phyloP scores from a whole-genome alignment of 2,113 vertebrate species.

The Crotophaga sulcirostris region DNA sequence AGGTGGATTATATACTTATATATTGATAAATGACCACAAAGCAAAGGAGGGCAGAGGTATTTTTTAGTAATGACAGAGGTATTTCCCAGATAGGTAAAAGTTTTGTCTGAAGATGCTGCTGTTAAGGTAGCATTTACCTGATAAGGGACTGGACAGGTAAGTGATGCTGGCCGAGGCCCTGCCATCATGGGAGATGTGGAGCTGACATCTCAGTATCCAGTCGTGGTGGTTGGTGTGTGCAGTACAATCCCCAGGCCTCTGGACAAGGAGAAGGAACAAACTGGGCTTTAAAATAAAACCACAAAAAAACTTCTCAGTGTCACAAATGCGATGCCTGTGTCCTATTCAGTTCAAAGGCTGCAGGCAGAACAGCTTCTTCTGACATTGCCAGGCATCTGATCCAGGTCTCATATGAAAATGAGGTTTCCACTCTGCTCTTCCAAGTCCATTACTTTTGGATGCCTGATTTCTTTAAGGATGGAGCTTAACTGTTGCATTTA shows the following conservation, averaged over 20 bases:
- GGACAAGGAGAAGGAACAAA: background rate
- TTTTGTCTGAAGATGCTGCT: background rate
- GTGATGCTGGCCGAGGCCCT: background rate
- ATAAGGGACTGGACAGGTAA: fast-evolving
- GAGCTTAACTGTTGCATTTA: background rate
- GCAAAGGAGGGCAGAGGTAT: background rate
- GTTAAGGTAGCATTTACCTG: background rate
- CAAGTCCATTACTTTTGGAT: background rate
- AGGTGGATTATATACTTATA: background rate
- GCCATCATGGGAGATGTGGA: background rate
- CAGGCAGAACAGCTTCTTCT: background rate
- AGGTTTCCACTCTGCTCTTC: background rate
- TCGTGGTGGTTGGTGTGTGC: background rate
- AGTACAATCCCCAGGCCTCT: background rate
- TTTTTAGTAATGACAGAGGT: background rate
- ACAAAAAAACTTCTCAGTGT: too few relatives aligned
- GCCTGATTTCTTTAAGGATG: background rate
- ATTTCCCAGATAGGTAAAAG: background rate
- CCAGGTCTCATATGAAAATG: background rate
- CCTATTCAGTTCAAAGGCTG: background rate
- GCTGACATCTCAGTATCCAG: background rate
- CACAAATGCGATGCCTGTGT: too few relatives aligned
- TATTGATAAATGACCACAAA: background rate
- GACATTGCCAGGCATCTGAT: background rate
- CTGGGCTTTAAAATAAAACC: background rate